Evolutionary conservation across 2,113 vertebrate species (phyloP).

Genomic region (Eudyptes chrysolophus): DNA sequence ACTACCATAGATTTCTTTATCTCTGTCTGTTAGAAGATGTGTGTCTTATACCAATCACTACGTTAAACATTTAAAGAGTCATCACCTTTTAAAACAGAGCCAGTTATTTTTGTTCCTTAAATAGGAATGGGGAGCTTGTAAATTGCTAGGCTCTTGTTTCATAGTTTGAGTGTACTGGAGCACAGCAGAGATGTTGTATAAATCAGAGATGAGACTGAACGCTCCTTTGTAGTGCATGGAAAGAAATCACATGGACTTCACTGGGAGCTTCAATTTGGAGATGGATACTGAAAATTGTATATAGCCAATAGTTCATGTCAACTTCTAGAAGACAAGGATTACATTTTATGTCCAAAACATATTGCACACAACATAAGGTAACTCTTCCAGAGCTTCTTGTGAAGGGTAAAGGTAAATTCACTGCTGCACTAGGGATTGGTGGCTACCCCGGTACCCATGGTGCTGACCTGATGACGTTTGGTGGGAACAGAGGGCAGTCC

Average conservation of each 20-base stretch:
- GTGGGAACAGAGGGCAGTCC: background rate
- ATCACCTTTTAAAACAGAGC: background rate
- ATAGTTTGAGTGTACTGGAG: background rate
- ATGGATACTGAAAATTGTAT: background rate
- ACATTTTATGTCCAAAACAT: background rate
- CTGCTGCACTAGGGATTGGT: background rate
- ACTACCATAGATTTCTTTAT: background rate
- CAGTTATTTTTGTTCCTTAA: background rate
- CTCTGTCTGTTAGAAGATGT: background rate
- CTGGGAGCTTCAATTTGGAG: background rate
- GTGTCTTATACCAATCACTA: background rate
- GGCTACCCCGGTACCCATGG: rapidly evolving
- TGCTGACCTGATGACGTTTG: background rate
- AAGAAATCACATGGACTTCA: background rate
- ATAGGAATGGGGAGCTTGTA: background rate
- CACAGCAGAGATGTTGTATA: background rate
- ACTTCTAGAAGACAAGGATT: background rate
- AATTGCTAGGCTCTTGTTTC: background rate
- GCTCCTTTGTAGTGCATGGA: background rate
- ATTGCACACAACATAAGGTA: background rate
- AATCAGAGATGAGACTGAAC: background rate
- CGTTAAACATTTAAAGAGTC: background rate
- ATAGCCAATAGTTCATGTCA: background rate
- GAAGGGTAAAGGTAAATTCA: background rate
- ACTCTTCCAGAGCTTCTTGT: background rate